Conservation (phyloP, 2,113 vertebrate genomes). For the Cyanistes caeruleus region DNA sequence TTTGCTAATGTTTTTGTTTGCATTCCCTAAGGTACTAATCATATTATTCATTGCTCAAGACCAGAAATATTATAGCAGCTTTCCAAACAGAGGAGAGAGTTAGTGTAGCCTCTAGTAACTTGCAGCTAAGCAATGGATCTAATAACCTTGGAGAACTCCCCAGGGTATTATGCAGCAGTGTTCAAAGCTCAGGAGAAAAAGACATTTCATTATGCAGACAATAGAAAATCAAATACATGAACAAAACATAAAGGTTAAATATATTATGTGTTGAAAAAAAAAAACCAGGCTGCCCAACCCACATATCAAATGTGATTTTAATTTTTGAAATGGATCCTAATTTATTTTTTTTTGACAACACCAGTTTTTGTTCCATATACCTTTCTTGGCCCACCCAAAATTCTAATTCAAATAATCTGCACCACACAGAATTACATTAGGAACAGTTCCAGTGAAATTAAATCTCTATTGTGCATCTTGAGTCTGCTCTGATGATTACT, state of each 20-base stretch:
- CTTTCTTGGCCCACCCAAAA: neutral
- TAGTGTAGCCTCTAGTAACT: constrained; percentile 27
- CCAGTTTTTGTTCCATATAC: neutral
- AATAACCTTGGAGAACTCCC: constrained; percentile 61
- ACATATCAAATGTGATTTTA: neutral
- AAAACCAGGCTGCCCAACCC: neutral
- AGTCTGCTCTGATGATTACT: constrained; percentile 50
- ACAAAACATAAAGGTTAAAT: constrained; percentile 44
- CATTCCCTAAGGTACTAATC: constrained; percentile 55
- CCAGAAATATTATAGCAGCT: constrained; percentile 43
- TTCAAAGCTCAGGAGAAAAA: constrained; percentile 10
- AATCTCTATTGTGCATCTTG: constrained; percentile 45
- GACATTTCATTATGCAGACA: constrained; percentile 30
- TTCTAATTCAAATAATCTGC: constrained; percentile 18
- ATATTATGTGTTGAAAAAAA: neutral
- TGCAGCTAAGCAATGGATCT: constrained; percentile 49
- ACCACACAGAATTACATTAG: constrained; percentile 54
- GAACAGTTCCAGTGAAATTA: constrained; percentile 56
- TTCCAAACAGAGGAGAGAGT: constrained; percentile 22
- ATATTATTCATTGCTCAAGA: constrained; percentile 47
- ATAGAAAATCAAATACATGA: constrained; percentile 51
- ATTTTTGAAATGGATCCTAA: neutral
- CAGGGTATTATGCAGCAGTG: constrained; percentile 4
- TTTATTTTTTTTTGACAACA: neutral
- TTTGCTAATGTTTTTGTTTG: constrained; percentile 58